These are phyloP conservation scores for Euspilapteryx auroguttella DNA, from an alignment of 2,888 invertebrate genomes.

Conservation along the genomic window DNA sequence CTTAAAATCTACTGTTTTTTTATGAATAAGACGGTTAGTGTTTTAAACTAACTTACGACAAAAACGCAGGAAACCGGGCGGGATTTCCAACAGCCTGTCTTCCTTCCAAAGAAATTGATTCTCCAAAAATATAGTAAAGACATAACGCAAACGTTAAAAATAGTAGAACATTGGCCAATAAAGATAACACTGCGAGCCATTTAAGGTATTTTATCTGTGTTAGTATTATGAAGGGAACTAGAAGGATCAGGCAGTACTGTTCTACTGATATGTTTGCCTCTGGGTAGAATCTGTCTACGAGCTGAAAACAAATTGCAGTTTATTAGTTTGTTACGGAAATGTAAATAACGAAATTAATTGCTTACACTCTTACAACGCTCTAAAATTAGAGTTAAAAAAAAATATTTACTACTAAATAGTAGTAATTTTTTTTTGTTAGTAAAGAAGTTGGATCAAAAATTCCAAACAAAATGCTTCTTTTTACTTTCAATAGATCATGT, in stretches of 20 bases:
- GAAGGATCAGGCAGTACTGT: constrained; percentile 39
- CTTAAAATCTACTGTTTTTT: no score
- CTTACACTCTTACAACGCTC: no score
- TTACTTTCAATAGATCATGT: no score
- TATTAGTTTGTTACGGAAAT: no score
- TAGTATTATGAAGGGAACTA: constrained; percentile 32
- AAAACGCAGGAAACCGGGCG: constrained; percentile 78
- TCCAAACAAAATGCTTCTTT: no score
- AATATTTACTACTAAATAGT: no score
- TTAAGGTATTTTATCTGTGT: constrained; percentile 72
- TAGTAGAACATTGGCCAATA: constrained; percentile 83
- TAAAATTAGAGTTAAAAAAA: no score
- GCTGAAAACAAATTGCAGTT: constrained; percentile 21
- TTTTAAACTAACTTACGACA: constrained; percentile 50
- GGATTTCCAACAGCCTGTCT: constrained; percentile 58
- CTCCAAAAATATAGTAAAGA: constrained; percentile 78
- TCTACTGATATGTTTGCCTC: constrained; percentile 27
- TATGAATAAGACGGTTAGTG: not conserved
- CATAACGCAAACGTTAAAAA: constrained; percentile 79
- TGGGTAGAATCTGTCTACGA: constrained; percentile 36
- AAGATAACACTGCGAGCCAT: constrained; percentile 85
- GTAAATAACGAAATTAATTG: no score
- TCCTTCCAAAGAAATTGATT: constrained; percentile 36
- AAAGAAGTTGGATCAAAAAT: no score
- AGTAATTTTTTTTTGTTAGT: no score